phyloP scores from a whole-genome alignment of 2,888 invertebrate genomes.

The Gerris lacustris region DNA sequence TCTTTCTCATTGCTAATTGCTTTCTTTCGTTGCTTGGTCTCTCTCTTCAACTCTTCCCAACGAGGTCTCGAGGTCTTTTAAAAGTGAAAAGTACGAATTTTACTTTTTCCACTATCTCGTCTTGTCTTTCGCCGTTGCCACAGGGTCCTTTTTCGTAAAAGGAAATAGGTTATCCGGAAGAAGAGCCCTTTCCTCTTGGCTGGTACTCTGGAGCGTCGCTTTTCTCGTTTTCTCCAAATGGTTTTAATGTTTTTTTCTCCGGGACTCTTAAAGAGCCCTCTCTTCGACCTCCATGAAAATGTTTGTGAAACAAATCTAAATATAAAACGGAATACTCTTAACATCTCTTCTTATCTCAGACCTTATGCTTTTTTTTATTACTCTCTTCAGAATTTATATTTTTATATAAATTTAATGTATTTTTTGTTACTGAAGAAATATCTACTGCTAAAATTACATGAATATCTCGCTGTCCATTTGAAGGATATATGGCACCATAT shows the following conservation, averaged over 20 bases:
- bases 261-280: background rate
- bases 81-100: no score
- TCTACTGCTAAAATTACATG: no score
- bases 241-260: background rate
- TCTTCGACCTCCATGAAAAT: background rate
- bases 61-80: background rate
- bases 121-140: no score
- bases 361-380: no score
- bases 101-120: background rate
- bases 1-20: conserved; percentile 3
- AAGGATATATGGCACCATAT: no score
- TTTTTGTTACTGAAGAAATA: no score
- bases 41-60: background rate
- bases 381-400: no score
- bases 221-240: background rate
- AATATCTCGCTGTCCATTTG: no score
- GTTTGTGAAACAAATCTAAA: background rate
- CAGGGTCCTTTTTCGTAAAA: background rate
- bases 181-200: no score
- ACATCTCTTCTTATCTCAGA: no score
- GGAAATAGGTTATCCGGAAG: background rate
- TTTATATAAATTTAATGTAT: no score
- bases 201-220: background rate
- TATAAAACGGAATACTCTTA: background rate
- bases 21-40: background rate